Conservation (phyloP, 2,113 vertebrate genomes). For the Columba livia region DNA sequence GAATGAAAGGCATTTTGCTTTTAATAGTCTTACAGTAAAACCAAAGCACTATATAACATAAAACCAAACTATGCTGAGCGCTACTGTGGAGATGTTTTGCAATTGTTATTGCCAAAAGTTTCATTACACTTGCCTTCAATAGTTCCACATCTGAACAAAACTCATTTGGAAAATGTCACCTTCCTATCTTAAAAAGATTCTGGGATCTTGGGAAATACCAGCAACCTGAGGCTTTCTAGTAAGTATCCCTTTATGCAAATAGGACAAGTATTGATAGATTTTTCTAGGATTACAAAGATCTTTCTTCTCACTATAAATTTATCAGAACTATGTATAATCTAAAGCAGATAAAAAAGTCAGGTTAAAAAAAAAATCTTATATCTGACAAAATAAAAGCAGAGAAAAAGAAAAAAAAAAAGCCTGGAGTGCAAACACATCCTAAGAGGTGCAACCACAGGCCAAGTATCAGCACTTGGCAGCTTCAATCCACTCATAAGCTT, state of each 20-base stretch:
- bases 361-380: background rate
- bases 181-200: background rate
- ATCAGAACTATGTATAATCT: background rate
- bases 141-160: background rate
- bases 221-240: background rate
- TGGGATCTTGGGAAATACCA: background rate
- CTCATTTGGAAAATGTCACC: background rate
- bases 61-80: background rate
- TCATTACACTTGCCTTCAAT: background rate
- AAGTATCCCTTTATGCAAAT: background rate
- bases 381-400: background rate
- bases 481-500: background rate
- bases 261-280: background rate
- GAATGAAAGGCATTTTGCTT: constrained; percentile 36
- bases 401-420: background rate
- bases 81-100: background rate
- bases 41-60: background rate
- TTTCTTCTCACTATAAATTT: background rate
- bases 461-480: background rate
- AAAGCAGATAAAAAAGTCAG: background rate
- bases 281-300: background rate
- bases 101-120: background rate
- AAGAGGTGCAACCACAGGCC: background rate
- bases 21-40: background rate
- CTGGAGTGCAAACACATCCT: background rate